Conservation (phyloP, 2,113 vertebrate genomes). For the Corythornis cristatus region DNA sequence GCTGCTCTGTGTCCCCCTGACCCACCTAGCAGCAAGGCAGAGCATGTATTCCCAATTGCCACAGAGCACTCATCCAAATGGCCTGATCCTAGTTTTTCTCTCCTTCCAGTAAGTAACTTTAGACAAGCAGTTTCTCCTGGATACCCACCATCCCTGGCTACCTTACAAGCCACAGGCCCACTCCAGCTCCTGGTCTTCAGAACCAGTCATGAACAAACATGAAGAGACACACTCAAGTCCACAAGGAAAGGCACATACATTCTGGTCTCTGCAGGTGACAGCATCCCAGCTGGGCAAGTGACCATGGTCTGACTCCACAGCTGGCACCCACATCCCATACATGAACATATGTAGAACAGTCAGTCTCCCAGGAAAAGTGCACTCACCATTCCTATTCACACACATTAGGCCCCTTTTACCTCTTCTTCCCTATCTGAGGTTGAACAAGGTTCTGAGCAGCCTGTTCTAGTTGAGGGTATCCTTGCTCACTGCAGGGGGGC, state of each 20-base stretch:
- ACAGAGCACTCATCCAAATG: background rate
- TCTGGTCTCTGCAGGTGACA: background rate
- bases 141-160: background rate
- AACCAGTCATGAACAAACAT: background rate
- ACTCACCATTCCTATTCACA: background rate
- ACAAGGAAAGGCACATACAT: background rate
- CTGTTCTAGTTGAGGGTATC: too few relatives aligned
- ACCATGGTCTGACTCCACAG: background rate
- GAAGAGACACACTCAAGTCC: background rate
- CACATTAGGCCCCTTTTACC: background rate
- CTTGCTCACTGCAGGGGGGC: too few relatives aligned
- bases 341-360: background rate
- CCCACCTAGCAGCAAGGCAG: background rate
- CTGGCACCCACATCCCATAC: background rate
- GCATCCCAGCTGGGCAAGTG: background rate
- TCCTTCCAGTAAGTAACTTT: background rate
- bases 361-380: background rate
- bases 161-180: background rate
- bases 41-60: background rate
- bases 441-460: too few relatives aligned
- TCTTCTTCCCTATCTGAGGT: background rate
- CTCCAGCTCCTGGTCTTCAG: background rate
- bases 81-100: fast-evolving
- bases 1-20: background rate
- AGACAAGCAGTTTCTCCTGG: background rate